A percentile compares a stretch with the other conserved stretches of the same genome.
Evolutionary conservation across 1,140 invertebrate species (phyloP).

Genomic region (Polyergus mexicanus): DNA sequence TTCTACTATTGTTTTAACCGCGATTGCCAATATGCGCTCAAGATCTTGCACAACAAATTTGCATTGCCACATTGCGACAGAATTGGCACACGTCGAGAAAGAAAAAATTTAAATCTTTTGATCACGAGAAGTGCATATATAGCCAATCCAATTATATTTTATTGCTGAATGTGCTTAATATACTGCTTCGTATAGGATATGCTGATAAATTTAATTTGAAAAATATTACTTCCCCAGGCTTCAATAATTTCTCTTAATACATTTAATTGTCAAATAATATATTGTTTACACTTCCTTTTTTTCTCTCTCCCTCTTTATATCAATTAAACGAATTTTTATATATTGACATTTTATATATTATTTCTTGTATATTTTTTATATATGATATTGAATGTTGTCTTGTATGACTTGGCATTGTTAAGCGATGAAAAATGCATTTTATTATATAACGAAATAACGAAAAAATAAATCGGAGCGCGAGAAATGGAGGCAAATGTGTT

Average conservation of each 20-base stretch:
- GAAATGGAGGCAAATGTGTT: neutral
- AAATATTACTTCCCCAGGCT: neutral
- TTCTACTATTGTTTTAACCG: constrained; percentile 30
- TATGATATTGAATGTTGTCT: no score
- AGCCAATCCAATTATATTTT: constrained; percentile 14
- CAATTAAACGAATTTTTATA: constrained; percentile 16
- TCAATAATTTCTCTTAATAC: neutral
- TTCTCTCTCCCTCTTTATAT: neutral
- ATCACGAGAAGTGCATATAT: neutral
- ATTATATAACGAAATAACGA: neutral
- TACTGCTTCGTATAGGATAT: neutral
- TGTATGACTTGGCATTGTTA: neutral
- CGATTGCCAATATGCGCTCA: constrained; percentile 22
- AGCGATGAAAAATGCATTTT: neutral
- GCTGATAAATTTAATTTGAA: constrained; percentile 14
- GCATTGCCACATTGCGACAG: constrained; percentile 12
- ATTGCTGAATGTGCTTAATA: neutral
- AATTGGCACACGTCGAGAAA: constrained; percentile 24
- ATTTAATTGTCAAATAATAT: constrained; percentile 3
- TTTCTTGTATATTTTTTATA: neutral
- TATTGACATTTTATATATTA: neutral
- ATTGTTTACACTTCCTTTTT: neutral
- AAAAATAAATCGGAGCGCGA: neutral
- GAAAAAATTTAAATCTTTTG: constrained; percentile 23
- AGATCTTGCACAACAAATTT: constrained; percentile 34